phyloP scores from a whole-genome alignment of 2,888 invertebrate genomes.

The Drepanosiphum platanoidis region DNA sequence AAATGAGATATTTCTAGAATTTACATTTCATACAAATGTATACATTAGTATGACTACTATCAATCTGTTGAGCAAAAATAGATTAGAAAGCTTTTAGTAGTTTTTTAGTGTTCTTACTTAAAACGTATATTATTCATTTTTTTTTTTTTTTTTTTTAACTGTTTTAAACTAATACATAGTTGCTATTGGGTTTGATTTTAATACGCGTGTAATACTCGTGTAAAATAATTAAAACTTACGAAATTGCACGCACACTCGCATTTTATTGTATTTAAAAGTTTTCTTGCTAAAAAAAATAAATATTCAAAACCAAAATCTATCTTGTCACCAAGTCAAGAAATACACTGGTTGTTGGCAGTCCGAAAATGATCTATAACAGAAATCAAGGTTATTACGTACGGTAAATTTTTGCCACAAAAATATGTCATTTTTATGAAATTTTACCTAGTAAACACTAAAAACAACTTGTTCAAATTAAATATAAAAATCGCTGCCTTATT shows the following conservation, averaged over 20 bases:
- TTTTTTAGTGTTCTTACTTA: too few species aligned
- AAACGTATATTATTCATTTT: too few species aligned
- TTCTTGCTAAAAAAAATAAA: constrained; percentile 15
- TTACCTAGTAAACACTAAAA: constrained; percentile 18
- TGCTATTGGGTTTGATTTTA: too few species aligned
- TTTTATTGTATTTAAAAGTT: not conserved
- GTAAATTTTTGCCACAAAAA: constrained; percentile 37
- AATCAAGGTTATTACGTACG: constrained; percentile 51
- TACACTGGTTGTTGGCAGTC: constrained; percentile 46
- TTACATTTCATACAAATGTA: not conserved
- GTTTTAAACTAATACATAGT: too few species aligned
- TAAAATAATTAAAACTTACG: constrained; percentile 18
- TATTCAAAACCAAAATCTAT: constrained; percentile 32
- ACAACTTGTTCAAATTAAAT: not conserved
- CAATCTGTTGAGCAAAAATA: not conserved
- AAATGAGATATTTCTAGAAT: not conserved
- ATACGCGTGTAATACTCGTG: not conserved
- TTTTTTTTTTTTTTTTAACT: too few species aligned
- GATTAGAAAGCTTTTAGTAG: not conserved
- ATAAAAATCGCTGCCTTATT: not conserved
- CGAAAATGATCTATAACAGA: constrained; percentile 58
- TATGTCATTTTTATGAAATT: constrained; percentile 30
- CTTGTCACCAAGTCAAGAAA: constrained; percentile 60
- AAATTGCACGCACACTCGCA: not conserved
- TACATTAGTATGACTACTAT: not conserved